Evolutionary conservation across 2,888 invertebrate species (phyloP), one percentile per base, ranked within the genome.

Genomic region (Ochropleura plecta): DNA sequence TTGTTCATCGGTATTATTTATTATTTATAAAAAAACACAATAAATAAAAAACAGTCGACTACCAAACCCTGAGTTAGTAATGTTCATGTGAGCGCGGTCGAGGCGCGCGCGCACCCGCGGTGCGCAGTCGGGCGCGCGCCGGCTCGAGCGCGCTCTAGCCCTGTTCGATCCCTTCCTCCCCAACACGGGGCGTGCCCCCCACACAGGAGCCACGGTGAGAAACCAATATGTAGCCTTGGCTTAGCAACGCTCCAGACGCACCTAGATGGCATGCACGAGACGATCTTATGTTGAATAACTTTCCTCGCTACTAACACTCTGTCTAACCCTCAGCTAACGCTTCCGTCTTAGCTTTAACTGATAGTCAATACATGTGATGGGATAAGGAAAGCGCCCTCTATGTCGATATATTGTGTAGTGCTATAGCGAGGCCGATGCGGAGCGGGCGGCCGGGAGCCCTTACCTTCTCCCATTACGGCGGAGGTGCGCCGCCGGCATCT

Each of bases 341-440:
- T 96, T 96, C 88, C 90, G 89, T 92, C 93, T 94, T 90, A 93
- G 95, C 95, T 93, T 93, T 95, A 94, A 96, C 94, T 88, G 88
- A 88, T 92, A 94, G 93, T 92, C 90, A 89, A 91, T 93, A 90
- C 89, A 94, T 95, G 97, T 97, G 97, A 97, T 97, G 97, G 97
- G 97, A 97, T 97, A 97, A 97, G 97, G 97, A 97, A 97, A 97
- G 97, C 97, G 97, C 97, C 97, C 97, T 97, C 97, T 93, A 92
- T 94, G 92, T 94, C 91, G 90, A 92, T 92, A 89, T 91, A 80
- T 69, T 74, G 86, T 92, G 90, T 95, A 93, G 92, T 93, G 92
- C 90, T 92, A 88, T 93, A 91, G 92, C 91, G 88, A 92, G 93
- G 93, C 94, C 94, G 93, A 91, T 91, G 95, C 93, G 96, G 95